Conservation (phyloP, 2,113 vertebrate species). For the Gymnobelideus leadbeateri region DNA sequence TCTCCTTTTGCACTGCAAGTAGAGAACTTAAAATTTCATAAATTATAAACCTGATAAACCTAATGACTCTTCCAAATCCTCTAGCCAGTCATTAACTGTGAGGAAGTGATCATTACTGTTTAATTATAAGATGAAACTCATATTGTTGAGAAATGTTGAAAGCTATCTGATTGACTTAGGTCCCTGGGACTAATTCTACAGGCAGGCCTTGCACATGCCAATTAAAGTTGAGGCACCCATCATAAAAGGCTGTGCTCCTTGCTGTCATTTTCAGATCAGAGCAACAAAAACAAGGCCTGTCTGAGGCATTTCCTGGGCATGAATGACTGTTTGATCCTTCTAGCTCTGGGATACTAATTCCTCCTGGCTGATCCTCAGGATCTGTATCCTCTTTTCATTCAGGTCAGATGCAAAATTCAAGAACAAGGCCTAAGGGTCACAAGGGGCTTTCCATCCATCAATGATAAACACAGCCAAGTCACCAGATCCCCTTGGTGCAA, state of each 20-base stretch:
- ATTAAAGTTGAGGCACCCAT: constrained; percentile 58
- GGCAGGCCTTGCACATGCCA: constrained; percentile 62
- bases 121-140: constrained; percentile 80
- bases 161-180: constrained; percentile 68
- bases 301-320: constrained; percentile 54
- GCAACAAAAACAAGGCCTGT: constrained; percentile 56
- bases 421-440: constrained; percentile 34
- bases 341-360: neutral
- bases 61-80: constrained; percentile 75
- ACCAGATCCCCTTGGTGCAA: neutral
- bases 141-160: constrained; percentile 70
- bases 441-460: neutral
- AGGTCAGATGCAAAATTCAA: constrained; percentile 23
- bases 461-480: neutral
- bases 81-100: constrained; percentile 72
- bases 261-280: constrained; percentile 76
- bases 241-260: constrained; percentile 58
- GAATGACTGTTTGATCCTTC: constrained; percentile 25
- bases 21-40: constrained; percentile 72
- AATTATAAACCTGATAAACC: constrained; percentile 75
- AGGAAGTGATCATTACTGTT: constrained; percentile 75
- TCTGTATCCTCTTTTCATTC: constrained; percentile 35
- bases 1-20: constrained; percentile 70
- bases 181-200: constrained; percentile 60
- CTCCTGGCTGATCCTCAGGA: constrained; percentile 23